These are phyloP conservation scores for Spondyliosoma cantharus DNA, from an alignment of 2,797 vertebrate species.

Conservation along the genomic window DNA sequence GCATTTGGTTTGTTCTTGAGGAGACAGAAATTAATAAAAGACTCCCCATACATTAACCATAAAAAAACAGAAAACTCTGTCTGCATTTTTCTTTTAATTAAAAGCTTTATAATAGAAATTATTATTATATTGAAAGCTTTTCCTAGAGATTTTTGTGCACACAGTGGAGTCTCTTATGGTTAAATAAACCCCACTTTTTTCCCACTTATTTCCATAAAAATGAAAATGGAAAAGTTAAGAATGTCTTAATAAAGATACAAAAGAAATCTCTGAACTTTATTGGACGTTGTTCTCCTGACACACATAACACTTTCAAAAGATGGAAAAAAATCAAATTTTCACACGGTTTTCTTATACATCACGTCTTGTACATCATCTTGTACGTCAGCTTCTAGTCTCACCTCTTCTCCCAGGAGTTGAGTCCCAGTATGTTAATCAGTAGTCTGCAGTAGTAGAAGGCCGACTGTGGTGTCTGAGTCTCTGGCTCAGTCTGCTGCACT, in stretches of 20 bases:
- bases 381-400: conserved; percentile 73
- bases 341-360: background rate
- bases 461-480: conserved; percentile 91
- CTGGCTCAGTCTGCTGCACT: conserved; percentile 90
- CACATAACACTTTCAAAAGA: background rate
- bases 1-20: conserved; percentile 27
- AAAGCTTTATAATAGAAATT: background rate
- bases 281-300: background rate
- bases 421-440: conserved; percentile 96
- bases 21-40: conserved; percentile 36
- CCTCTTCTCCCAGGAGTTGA: conserved; percentile 99
- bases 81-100: background rate
- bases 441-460: conserved; percentile 98
- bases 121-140: background rate
- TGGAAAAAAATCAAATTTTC: background rate
- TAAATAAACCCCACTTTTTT: background rate
- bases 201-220: background rate
- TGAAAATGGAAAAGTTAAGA: background rate
- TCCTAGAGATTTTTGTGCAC: background rate
- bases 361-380: no score
- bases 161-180: background rate
- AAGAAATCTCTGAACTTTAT: background rate
- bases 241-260: background rate
- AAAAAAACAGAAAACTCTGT: conserved; percentile 10
- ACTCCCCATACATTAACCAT: conserved; percentile 13